A percentile compares a stretch with the other conserved stretches of the same genome.
These are phyloP conservation scores for Berghia stephanieae DNA, from an alignment of 1,140 invertebrate species.

Conservation along the genomic window DNA sequence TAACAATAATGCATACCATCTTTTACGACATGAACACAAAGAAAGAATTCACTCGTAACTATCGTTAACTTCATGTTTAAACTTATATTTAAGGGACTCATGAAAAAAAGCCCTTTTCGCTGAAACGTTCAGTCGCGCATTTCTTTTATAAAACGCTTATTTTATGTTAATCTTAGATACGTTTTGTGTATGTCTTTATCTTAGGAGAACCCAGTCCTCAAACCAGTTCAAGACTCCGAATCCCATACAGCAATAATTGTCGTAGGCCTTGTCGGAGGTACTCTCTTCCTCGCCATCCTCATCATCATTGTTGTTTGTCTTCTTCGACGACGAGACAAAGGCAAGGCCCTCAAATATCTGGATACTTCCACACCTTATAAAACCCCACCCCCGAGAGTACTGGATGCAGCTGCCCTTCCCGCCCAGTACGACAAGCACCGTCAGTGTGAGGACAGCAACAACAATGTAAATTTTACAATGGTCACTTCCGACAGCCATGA, in stretches of 20 bases:
- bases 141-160: too few species aligned
- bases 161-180: too few species aligned
- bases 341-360: constrained; percentile 27
- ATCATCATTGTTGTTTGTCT: constrained; percentile 30
- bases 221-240: background rate
- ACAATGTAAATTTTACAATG: too few species aligned
- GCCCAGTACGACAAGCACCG: background rate
- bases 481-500: too few species aligned
- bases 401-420: background rate
- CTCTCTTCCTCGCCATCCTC: constrained; percentile 26
- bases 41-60: too few species aligned
- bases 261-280: constrained; percentile 33
- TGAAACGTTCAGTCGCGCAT: too few species aligned
- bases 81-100: too few species aligned
- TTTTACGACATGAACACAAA: too few species aligned
- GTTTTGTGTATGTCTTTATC: too few species aligned
- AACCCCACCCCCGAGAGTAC: background rate
- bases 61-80: too few species aligned
- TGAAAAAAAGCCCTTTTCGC: too few species aligned
- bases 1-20: too few species aligned
- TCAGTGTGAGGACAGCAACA: background rate
- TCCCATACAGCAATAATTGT: constrained; percentile 27
- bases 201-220: constrained; percentile 18
- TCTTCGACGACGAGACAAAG: constrained; percentile 29
- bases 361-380: constrained; percentile 14